Percentiles rank a stretch among this genome's conserved stretches.
Evolutionary conservation across 2,113 vertebrate species (phyloP).

Genomic region (Oreochromis spilurus): DNA sequence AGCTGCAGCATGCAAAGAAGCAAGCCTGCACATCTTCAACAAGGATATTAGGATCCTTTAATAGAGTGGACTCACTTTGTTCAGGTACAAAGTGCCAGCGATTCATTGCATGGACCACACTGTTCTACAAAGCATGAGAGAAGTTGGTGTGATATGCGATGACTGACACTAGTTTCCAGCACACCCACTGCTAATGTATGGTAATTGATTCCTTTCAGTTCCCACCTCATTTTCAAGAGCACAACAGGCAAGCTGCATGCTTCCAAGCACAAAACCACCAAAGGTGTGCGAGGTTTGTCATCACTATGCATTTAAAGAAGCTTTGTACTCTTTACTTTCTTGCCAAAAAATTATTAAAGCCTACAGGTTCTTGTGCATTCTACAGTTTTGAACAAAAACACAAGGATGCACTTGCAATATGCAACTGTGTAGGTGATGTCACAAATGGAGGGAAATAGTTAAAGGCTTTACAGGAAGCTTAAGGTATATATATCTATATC

Average conservation of each 20-base stretch:
- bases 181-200: not conserved
- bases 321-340: not conserved
- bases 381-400: not conserved
- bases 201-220: not conserved
- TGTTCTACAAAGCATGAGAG: not conserved
- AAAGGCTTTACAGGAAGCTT: not conserved
- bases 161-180: not conserved
- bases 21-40: not conserved
- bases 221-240: not conserved
- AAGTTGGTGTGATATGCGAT: not conserved
- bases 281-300: not conserved
- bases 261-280: not conserved
- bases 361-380: not conserved
- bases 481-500: not conserved
- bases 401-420: not conserved
- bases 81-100: not conserved
- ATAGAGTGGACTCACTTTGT: not conserved
- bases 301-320: not conserved
- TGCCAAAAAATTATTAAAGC: not conserved
- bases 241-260: not conserved
- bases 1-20: not conserved
- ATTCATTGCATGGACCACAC: not conserved
- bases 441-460: not conserved
- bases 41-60: not conserved
- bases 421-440: constrained; percentile 4